A percentile compares a stretch with the other conserved stretches of the same genome.
Evolutionary conservation across 1,140 invertebrate species (phyloP).

Genomic region (Rhyzopertha dominica): DNA sequence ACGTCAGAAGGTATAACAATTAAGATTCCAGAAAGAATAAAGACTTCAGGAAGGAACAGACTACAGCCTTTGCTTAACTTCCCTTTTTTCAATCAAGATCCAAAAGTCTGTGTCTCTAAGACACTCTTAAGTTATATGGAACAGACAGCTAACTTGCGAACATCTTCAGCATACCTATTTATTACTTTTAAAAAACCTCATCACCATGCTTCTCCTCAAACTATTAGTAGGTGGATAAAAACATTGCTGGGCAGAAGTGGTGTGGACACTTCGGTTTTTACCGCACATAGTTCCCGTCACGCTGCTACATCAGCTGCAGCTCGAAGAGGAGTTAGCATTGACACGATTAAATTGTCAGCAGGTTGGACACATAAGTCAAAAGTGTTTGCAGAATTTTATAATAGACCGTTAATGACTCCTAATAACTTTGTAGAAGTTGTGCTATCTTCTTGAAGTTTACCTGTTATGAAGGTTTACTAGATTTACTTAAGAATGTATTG

Average conservation of each 20-base stretch:
- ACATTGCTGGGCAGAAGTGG: slow-evolving; percentile 5
- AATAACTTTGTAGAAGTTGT: too few relatives aligned
- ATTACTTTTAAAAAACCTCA: slow-evolving; percentile 1
- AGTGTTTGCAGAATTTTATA: slow-evolving; percentile 26
- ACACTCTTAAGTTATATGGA: slow-evolving; percentile 2
- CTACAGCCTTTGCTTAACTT: slow-evolving; percentile 12
- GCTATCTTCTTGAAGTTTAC: too few relatives aligned
- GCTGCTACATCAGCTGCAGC: slow-evolving; percentile 24
- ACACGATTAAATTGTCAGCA: slow-evolving; percentile 19
- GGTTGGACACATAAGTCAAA: slow-evolving; percentile 23
- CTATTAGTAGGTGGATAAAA: slow-evolving; percentile 14
- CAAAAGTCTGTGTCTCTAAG: slow-evolving; percentile 4
- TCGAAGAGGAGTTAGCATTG: slow-evolving; percentile 17
- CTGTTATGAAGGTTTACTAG: too few relatives aligned
- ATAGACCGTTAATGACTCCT: too few relatives aligned
- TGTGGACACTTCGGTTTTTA: slow-evolving; percentile 22
- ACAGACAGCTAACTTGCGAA: background rate
- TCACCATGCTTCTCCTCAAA: background rate
- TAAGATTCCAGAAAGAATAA: slow-evolving; percentile 17
- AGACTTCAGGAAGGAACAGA: slow-evolving; percentile 15
- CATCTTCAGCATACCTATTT: background rate
- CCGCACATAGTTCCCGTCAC: slow-evolving; percentile 24
- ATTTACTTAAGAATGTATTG: too few relatives aligned
- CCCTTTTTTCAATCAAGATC: slow-evolving; percentile 11
- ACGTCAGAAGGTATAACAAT: background rate